Evolutionary conservation across 2,888 invertebrate genomes (phyloP).

Genomic region (Bombylius major): DNA sequence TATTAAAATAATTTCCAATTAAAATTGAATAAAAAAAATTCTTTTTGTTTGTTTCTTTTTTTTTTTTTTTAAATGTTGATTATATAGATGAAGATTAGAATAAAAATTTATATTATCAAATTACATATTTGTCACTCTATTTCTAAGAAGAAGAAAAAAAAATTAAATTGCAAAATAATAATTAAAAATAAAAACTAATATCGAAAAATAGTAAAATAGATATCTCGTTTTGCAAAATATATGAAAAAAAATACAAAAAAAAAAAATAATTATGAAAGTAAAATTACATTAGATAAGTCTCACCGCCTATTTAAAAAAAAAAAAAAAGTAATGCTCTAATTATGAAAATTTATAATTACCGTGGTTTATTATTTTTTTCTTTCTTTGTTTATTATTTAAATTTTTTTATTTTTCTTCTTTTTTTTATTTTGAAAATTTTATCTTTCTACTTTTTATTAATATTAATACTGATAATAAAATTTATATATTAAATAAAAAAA

Average conservation of each 20-base stretch:
- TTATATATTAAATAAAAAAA: neutral
- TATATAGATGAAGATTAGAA: neutral
- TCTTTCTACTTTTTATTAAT: neutral
- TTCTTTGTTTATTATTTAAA: too few relatives aligned
- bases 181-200: neutral
- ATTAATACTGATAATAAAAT: too few relatives aligned
- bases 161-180: neutral
- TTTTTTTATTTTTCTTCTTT: too few relatives aligned
- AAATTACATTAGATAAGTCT: neutral
- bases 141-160: neutral
- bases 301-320: neutral
- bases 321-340: neutral
- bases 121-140: neutral
- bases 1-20: neutral
- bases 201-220: neutral
- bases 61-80: too few relatives aligned
- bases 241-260: too few relatives aligned
- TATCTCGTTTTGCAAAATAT: too few relatives aligned
- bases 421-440: too few relatives aligned
- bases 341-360: neutral
- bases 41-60: too few relatives aligned
- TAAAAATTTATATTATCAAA: neutral
- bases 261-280: too few relatives aligned
- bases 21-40: neutral
- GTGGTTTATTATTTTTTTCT: too few relatives aligned